These are phyloP conservation scores for Kryptolebias ocellatus DNA, from an alignment of 2,797 vertebrate genomes.

Conservation along the genomic window DNA sequence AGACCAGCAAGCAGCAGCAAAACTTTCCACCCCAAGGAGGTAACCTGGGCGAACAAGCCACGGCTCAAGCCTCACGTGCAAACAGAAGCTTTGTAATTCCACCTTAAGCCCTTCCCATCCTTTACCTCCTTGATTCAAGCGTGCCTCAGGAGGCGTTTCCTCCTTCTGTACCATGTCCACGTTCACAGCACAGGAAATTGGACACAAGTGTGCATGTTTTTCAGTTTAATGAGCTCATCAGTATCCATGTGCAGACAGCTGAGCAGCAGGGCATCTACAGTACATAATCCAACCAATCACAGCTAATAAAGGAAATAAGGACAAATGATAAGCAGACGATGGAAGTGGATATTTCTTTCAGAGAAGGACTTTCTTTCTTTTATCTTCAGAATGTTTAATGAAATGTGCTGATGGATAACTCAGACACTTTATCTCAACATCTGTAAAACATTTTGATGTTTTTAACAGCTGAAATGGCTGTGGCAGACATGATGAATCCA, in stretches of 20 bases:
- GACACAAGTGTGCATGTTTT: too few species aligned
- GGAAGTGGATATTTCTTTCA: not conserved
- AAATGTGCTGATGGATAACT: not conserved
- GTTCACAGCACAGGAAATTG: slow-evolving; percentile 27
- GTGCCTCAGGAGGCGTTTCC: slow-evolving; percentile 4
- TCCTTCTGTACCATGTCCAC: slow-evolving; percentile 12
- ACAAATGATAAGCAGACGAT: not conserved
- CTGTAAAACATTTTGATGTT: too few species aligned
- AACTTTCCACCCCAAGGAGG: not conserved
- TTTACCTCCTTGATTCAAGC: slow-evolving; percentile 21
- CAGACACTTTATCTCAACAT: too few species aligned
- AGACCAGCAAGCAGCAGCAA: not conserved
- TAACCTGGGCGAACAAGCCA: not conserved
- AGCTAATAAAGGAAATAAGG: slow-evolving; percentile 52
- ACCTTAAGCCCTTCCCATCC: slow-evolving; percentile 1
- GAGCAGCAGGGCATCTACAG: slow-evolving; percentile 13
- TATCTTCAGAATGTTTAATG: not conserved
- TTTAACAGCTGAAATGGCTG: too few species aligned
- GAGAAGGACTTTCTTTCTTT: not conserved
- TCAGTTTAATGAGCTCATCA: slow-evolving; percentile 25
- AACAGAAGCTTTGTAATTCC: slow-evolving; percentile 8
- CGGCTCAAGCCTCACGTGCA: slow-evolving; percentile 9
- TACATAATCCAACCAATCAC: slow-evolving; percentile 53
- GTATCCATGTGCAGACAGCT: slow-evolving; percentile 50
- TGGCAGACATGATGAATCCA: too few species aligned